phyloP scores from a whole-genome alignment of 2,797 vertebrate species.

The Neosalanx taihuensis region DNA sequence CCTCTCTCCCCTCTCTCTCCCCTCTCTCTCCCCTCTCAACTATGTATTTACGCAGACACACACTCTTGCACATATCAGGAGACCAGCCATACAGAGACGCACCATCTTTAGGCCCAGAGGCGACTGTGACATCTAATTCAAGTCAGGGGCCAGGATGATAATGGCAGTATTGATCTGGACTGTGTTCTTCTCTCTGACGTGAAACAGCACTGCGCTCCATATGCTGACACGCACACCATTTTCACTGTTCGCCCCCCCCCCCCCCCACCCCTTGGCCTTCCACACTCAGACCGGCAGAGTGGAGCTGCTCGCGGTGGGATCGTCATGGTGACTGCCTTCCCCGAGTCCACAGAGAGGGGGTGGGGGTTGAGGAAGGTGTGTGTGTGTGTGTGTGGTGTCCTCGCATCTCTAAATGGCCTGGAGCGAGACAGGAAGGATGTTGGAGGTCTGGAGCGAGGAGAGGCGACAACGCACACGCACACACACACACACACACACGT shows the following conservation, averaged over 20 bases:
- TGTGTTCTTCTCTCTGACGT: conserved; percentile 27
- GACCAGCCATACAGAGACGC: not conserved
- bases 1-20: conserved; percentile 22
- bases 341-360: conserved; percentile 18
- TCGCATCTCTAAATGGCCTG: conserved; percentile 3
- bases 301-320: conserved; percentile 36
- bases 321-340: conserved; percentile 48
- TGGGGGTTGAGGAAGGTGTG: conserved; percentile 7
- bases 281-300: conserved; percentile 16
- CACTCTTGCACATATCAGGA: not conserved
- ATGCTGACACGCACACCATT: conserved; percentile 4
- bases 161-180: conserved; percentile 69
- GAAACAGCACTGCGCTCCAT: conserved; percentile 23
- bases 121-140: conserved; percentile 69
- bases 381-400: conserved; percentile 3
- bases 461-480: too few species aligned
- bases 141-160: conserved; percentile 55
- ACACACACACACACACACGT: too few species aligned
- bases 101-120: conserved; percentile 37
- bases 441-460: not conserved
- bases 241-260: not conserved
- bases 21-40: too few species aligned
- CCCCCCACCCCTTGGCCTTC: not conserved
- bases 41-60: not conserved
- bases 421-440: conserved; percentile 10